Conservation (phyloP, 1,140 invertebrate genomes). For the Ips nitidus region DNA sequence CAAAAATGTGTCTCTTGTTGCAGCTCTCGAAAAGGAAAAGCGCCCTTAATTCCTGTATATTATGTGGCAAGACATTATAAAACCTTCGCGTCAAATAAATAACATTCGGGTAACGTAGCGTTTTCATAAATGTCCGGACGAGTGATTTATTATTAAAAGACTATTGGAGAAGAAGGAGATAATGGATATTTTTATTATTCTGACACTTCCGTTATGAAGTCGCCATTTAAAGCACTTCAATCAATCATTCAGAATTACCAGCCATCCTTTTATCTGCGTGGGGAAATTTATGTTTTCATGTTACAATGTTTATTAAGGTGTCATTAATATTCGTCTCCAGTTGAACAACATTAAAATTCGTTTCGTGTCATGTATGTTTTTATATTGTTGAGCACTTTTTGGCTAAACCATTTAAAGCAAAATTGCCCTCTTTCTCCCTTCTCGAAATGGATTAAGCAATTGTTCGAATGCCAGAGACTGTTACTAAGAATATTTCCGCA, state of each 20-base stretch:
- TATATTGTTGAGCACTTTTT: background rate
- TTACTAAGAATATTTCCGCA: conserved; percentile 30
- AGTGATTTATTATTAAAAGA: conserved; percentile 44
- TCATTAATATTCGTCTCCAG: background rate
- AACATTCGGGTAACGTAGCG: conserved; percentile 27
- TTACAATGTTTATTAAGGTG: background rate
- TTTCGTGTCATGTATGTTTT: too few relatives aligned
- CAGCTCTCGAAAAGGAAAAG: background rate
- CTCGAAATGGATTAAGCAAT: conserved; percentile 29
- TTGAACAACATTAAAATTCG: background rate
- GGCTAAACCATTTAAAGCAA: conserved; percentile 23
- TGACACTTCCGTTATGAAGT: conserved; percentile 45
- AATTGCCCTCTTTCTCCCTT: too few relatives aligned
- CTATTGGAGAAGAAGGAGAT: conserved; percentile 43
- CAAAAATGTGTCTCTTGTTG: too few relatives aligned
- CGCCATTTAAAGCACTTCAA: conserved; percentile 36
- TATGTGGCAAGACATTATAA: conserved; percentile 16
- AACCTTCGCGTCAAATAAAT: conserved; percentile 33
- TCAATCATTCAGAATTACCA: conserved; percentile 31
- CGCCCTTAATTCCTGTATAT: conserved; percentile 12
- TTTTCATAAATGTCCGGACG: conserved; percentile 41
- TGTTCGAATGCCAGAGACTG: conserved; percentile 30
- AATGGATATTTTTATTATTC: conserved; percentile 46
- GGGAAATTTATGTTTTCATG: conserved; percentile 14
- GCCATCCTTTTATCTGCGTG: background rate